Evolutionary conservation across 2,113 vertebrate genomes (phyloP).

Genomic region (Theristicus caerulescens): DNA sequence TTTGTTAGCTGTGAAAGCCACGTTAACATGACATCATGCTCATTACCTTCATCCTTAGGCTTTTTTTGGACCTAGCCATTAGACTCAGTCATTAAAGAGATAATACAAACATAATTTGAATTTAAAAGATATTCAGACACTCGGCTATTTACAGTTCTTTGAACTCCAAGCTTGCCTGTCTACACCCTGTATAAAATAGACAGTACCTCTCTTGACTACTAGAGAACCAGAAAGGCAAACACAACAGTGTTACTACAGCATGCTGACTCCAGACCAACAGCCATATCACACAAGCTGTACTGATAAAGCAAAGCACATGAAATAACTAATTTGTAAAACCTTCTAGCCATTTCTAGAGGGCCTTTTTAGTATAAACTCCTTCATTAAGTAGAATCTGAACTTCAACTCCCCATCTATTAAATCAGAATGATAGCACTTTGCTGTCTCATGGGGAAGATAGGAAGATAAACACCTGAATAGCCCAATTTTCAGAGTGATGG

Average conservation of each 20-base stretch:
- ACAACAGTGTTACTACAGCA: background rate
- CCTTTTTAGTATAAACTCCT: background rate
- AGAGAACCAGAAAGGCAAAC: background rate
- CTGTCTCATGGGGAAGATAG: background rate
- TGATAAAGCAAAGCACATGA: background rate
- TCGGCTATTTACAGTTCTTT: background rate
- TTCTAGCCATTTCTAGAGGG: background rate
- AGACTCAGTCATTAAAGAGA: background rate
- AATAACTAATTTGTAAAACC: background rate
- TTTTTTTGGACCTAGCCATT: background rate
- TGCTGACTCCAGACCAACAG: background rate
- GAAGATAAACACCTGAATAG: background rate
- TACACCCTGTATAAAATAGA: background rate
- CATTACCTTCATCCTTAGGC: background rate
- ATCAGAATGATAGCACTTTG: background rate
- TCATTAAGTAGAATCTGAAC: background rate
- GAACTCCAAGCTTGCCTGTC: background rate
- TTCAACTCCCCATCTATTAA: background rate
- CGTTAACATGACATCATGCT: background rate
- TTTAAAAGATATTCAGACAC: background rate
- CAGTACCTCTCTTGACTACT: background rate
- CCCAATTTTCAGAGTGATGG: background rate
- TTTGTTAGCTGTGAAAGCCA: background rate
- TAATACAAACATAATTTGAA: background rate
- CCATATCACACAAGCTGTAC: background rate